Base-by-base conservation (phyloP, 2,888 invertebrate genomes). In the Agrotis puta region DNA sequence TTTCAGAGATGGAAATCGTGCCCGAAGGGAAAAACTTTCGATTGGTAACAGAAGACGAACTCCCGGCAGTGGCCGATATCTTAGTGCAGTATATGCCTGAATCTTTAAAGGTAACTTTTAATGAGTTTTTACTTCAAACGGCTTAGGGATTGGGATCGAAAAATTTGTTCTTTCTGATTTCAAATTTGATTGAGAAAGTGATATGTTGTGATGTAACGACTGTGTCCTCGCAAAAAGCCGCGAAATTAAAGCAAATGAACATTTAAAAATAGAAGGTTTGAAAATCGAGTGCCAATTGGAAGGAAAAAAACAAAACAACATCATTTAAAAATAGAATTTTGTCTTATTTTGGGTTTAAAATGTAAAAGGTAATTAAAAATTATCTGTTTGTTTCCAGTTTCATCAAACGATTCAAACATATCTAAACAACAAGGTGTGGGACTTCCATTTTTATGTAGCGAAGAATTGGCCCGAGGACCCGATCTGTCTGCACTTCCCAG, bases 351-450 rank as follows among this genome's bases (percentile, higher is more conserved):
- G 39, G 6, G 33, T 7, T 71, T 20, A 0, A 22, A 24, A 53
- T 9, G n/a, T 39, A 1, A 33, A 70, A 16, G 2, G 16, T 4
- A 9, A 13, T n/a, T n/a, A n/a, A 45, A 48, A 14, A 64, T 16
- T 61, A 0, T 74, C 18, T 85, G 78, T 88, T 85, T 86, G 79
- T 87, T 97, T 97, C 58, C 96, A 98, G 98, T 98, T 98, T 96
- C 98, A 98, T 96, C 98, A 98, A 97, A 98, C 98, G 92, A 97
- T 98, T 94, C 97, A 98, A 97, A 98, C 98, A 96, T 98, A 98
- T 97, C 97, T 98, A 94, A 97, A 97, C 96, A 98, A 98, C 96
- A 97, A 97, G 91, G 98, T 98, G 94, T 98, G 98, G 98, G 97
- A 98, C 93, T 98, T 98, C 96, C 97, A 98, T 96, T 98, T 98